phyloP scores from a whole-genome alignment of 2,888 invertebrate genomes.

The Mesopsocus fuscifrons region DNA sequence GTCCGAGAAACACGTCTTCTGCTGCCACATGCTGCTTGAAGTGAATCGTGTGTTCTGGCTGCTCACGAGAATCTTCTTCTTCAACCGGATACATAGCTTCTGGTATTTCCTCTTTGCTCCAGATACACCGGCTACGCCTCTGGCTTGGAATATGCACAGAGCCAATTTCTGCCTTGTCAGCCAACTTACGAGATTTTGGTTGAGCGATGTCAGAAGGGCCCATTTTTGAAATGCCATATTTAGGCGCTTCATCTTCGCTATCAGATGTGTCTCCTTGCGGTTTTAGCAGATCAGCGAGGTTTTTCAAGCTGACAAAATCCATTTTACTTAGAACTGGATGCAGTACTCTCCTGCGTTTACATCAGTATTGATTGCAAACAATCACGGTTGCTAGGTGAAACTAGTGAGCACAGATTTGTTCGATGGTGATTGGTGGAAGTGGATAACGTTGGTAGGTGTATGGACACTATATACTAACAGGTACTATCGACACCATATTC shows the following conservation, averaged over 20 bases:
- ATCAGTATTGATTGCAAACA: too few species aligned
- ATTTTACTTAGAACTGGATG: too few species aligned
- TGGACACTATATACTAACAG: too few species aligned
- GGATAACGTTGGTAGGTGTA: too few species aligned
- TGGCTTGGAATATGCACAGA: too few species aligned
- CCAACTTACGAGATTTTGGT: neutral
- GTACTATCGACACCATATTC: too few species aligned
- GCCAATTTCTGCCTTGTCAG: neutral
- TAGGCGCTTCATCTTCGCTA: constrained; percentile 2
- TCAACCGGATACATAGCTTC: neutral
- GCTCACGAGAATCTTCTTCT: constrained; percentile 36
- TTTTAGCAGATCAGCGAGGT: constrained; percentile 2
- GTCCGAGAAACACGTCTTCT: constrained; percentile 71
- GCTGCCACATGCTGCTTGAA: constrained; percentile 70
- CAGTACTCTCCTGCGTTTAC: too few species aligned
- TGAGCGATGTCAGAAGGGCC: neutral
- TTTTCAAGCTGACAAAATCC: constrained; percentile 1
- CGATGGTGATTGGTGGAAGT: too few species aligned
- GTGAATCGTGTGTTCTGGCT: constrained; percentile 57
- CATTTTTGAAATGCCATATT: neutral
- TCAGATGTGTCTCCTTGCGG: constrained; percentile 4
- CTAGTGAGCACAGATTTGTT: too few species aligned
- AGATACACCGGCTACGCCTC: neutral
- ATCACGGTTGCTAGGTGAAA: too few species aligned
- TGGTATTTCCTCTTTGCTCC: constrained; percentile 1